These are phyloP conservation scores for Pipistrellus pipistrellus DNA, from an alignment of 2,797 vertebrate genomes.

Conservation along the genomic window DNA sequence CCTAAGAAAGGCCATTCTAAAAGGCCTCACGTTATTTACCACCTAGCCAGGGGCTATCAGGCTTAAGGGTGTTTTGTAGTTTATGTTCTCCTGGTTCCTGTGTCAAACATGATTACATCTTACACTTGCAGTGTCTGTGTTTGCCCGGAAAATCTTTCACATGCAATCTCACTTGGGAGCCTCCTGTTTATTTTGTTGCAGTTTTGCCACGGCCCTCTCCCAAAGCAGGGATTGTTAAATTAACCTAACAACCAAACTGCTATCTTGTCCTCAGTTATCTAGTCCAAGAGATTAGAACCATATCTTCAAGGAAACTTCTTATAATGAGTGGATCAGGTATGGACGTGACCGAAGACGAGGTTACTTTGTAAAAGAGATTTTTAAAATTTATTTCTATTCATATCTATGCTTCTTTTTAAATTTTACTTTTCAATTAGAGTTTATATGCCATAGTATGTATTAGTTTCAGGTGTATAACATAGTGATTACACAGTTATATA, in stretches of 20 bases:
- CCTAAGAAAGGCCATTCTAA: background rate
- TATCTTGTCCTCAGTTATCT: background rate
- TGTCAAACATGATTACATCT: background rate
- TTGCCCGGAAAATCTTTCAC: constrained; percentile 22
- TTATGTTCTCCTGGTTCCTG: background rate
- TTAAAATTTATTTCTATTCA: no score
- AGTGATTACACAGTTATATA: no score
- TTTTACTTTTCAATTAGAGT: no score
- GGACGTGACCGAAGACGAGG: no score
- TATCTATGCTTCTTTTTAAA: no score
- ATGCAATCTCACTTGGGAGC: background rate
- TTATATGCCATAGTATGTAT: no score
- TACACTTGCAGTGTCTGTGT: background rate
- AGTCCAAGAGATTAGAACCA: background rate
- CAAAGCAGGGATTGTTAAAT: constrained; percentile 24
- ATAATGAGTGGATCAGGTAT: no score
- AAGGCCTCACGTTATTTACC: background rate
- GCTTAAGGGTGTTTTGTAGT: background rate
- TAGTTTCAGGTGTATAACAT: no score
- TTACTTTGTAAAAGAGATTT: no score
- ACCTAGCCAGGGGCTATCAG: background rate
- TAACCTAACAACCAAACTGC: constrained; percentile 55
- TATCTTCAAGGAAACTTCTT: no score
- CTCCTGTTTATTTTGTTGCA: constrained; percentile 1
- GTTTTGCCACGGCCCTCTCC: constrained; percentile 30